Percentiles rank a stretch among this genome's conserved stretches.
Evolutionary conservation across 1,140 invertebrate species (phyloP).

Genomic region (Idris sp.): DNA sequence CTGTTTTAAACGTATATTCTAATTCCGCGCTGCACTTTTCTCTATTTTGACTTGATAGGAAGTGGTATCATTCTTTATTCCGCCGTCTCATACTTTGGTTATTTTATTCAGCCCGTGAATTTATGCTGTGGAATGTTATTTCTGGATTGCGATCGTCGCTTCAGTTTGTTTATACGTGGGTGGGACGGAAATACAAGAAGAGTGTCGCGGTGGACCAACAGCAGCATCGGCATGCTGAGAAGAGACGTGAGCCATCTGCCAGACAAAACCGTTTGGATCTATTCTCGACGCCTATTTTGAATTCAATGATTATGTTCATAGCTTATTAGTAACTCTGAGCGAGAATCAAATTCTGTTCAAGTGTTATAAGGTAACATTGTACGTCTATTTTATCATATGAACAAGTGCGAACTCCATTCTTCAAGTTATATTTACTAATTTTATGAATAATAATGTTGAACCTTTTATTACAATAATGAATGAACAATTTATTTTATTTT

Average conservation of each 20-base stretch:
- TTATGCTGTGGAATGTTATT: constrained; percentile 67
- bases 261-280: constrained; percentile 41
- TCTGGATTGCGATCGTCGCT: constrained; percentile 73
- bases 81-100: constrained; percentile 8
- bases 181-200: constrained; percentile 76
- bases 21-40: constrained; percentile 9
- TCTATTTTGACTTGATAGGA: constrained; percentile 13
- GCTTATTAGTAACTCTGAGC: constrained; percentile 63
- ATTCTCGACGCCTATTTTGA: constrained; percentile 66
- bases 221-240: constrained; percentile 53
- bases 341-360: constrained; percentile 7
- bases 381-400: background rate
- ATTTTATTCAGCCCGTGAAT: constrained; percentile 31
- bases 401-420: too few relatives aligned
- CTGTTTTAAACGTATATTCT: background rate
- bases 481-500: too few relatives aligned
- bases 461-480: too few relatives aligned
- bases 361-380: background rate
- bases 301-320: constrained; percentile 64
- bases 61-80: constrained; percentile 6
- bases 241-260: constrained; percentile 59
- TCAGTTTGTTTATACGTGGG: constrained; percentile 73
- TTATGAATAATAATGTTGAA: too few relatives aligned
- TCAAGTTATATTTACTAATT: too few relatives aligned
- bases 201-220: constrained; percentile 68